Base-by-base conservation (phyloP, 2,888 invertebrate species). In the Eudemis profundana region DNA sequence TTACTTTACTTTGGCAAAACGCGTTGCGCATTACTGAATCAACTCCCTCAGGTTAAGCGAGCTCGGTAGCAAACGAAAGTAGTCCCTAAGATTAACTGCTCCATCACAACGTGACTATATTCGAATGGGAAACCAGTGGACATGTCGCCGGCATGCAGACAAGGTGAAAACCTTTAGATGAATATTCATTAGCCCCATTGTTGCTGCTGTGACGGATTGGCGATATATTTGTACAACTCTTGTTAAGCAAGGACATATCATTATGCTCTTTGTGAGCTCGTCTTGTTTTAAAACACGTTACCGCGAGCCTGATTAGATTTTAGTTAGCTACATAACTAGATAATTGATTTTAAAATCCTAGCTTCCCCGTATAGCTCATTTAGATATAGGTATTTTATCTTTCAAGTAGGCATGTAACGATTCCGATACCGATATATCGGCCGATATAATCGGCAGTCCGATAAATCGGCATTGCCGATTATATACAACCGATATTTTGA, bases 131-230 rank as follows among this genome's bases (percentile, higher is more conserved):
- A 57, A 47, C 46, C 38, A 57, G 19, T 8, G 46, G 36, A 12
- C 42, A 33, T 60, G 65, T 60, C 60, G 47, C 51, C 50, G 7
- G 68, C 47, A 62, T 57, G 29, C 46, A 66, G 56, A 68, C 66
- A 61, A 75, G 72, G 77, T 78, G 76, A 74, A 78, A 81, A 77
- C 76, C 77, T 78, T 75, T 59, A 67, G 54, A 66, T 73, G 70
- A 73, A 76, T 76, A 75, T 76, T 75, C 74, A 75, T 74, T 53
- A 10, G 56, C 68, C n/a, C n/a, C 69, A 80, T 82, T 83, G 81
- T 82, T 75, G 73, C 67, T 56, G 72, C 69, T 74, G 76, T 72
- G 73, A 68, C 74, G 47, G 70, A 74, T 74, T 74, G 72, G 69
- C 59, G 49, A 21, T 54, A 69, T 56, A 29, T 75, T 74, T 67